Base-by-base conservation (phyloP, 2,888 invertebrate species). In the Microchrysa polita region DNA sequence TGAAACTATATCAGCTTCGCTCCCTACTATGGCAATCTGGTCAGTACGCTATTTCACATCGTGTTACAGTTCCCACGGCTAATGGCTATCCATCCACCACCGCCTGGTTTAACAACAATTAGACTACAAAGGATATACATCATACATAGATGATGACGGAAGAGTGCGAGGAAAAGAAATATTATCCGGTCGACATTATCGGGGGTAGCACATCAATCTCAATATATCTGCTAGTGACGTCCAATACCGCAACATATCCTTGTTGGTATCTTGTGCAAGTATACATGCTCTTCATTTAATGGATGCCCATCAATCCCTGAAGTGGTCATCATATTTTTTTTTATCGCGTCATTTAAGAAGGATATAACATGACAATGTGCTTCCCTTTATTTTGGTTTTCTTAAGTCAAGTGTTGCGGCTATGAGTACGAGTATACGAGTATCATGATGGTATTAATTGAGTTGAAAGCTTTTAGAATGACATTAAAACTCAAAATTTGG, bases 11-110 rank as follows among this genome's bases (percentile, higher is more conserved):
- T 65, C 48, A 23, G 18, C 27, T 34, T 44, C 44, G 44, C 48
- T 34, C 65, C 27, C 27, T 5, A n/a, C n/a, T n/a, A 65, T 40
- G 23, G 23, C 22, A 40, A 23, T 53, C 7, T 53, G 10, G 53
- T n/a, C 23, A 14, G 18, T 16, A 60, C 2, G 34, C 48, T 48
- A n/a, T 22, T 22, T 20, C 69, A 57, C 69, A 57, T 69, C 57
- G 42, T 69, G 69, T 69, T 69, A 57, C 40, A 57, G 22, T 69
- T 69, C 69, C 69, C 69, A 69, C 69, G 69, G 16, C 69, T 69
- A 69, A 69, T 69, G 69, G 69, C 55, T 20, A 9, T 5, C 55
- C 42, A 16, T 48, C 55, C 42, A 16, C 67, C 20, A 23, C 67
- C 23, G 27, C 27, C 7, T 65, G 22, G 65, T 34, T 65, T 65